phyloP scores from a whole-genome alignment of 2,113 vertebrate species.

The Dinomys branickii region DNA sequence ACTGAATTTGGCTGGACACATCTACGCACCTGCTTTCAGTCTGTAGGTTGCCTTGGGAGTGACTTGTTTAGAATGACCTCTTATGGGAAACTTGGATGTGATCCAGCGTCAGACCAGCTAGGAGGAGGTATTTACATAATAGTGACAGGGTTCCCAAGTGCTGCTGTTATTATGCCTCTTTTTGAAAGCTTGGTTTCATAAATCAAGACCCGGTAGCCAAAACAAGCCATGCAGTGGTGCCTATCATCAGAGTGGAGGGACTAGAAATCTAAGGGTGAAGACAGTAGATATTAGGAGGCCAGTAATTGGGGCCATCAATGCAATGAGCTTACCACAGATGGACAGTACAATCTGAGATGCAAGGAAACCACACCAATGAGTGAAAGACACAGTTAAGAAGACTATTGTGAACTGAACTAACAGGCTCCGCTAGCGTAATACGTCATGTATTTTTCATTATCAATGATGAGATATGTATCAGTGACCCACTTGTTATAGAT shows the following conservation, averaged over 20 bases:
- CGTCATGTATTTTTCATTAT: neutral
- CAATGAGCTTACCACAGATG: neutral
- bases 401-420: neutral
- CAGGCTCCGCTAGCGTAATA: neutral
- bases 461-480: neutral
- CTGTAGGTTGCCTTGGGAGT: neutral
- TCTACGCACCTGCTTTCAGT: neutral
- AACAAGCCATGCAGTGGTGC: neutral
- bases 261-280: neutral
- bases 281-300: neutral
- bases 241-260: neutral
- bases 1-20: neutral
- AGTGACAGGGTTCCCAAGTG: neutral
- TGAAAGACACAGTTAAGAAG: neutral
- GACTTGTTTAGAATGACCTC: neutral
- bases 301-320: neutral
- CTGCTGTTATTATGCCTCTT: neutral
- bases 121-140: neutral
- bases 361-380: neutral
- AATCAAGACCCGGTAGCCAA: neutral
- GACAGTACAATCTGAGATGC: neutral
- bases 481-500: neutral
- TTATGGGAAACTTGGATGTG: too few relatives aligned
- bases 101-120: neutral
- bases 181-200: neutral